These are phyloP conservation scores for Hetaerina titia DNA, from an alignment of 2,888 invertebrate genomes.

Conservation along the genomic window DNA sequence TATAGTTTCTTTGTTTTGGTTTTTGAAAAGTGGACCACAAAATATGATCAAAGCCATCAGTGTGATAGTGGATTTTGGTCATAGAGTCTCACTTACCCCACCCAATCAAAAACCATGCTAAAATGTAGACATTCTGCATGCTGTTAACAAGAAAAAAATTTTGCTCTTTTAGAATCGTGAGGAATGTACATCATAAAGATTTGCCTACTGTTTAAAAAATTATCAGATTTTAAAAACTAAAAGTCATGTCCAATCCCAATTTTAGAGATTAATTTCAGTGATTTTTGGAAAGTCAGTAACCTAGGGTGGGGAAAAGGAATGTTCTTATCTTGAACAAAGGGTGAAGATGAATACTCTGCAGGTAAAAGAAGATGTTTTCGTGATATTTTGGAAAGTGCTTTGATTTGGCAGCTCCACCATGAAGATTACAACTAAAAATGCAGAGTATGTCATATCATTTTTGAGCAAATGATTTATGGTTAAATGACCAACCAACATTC, in stretches of 20 bases:
- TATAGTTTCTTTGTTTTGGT: conserved; percentile 13
- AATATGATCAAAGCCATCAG: conserved; percentile 32
- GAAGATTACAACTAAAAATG: neutral
- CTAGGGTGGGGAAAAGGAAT: neutral
- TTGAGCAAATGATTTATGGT: conserved; percentile 51
- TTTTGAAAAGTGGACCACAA: conserved; percentile 41
- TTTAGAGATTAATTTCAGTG: conserved; percentile 31
- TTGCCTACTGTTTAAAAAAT: neutral
- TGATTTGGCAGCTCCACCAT: neutral
- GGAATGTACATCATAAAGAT: neutral
- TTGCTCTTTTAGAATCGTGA: neutral
- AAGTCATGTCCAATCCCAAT: neutral
- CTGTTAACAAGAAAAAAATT: neutral
- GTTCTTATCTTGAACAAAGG: neutral
- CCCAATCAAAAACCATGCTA: neutral
- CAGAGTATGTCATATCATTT: conserved; percentile 57
- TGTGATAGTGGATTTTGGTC: conserved; percentile 40
- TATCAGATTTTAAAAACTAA: neutral
- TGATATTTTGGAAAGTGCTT: neutral
- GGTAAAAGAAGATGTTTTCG: neutral
- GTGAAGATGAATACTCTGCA: conserved; percentile 38
- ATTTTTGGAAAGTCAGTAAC: neutral
- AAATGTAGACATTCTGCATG: conserved; percentile 39
- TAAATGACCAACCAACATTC: conserved; percentile 41
- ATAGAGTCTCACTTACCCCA: conserved; percentile 33